Base-by-base conservation (phyloP, 1,140 invertebrate genomes). In the Lerema accius region DNA sequence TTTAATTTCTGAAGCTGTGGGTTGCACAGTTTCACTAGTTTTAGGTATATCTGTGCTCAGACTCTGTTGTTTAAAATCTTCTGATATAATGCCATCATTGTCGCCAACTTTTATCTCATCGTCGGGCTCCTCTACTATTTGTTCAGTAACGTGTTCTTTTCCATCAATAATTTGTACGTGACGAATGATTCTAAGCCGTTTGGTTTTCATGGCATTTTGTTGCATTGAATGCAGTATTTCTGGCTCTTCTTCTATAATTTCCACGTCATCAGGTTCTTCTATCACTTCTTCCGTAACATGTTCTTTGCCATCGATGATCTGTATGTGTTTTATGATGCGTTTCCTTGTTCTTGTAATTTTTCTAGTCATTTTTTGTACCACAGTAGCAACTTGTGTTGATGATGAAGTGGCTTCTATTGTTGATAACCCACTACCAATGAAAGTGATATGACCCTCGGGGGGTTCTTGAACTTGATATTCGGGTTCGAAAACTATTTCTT, bases 271-370 rank as follows among this genome's bases (percentile, higher is more conserved):
- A 32, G 94, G 93, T 84, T 96, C 94, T 84, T 96, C 93, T 64
- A 95, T 92, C 0, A 95, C 89, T 89, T 96, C 94, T 86, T 96
- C 95, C 0, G 92, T 94, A 0, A 94, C 92, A 58, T 94, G 92
- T 84, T 95, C 94, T 88, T 96, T 95, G 0, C 96, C 96, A 85
- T 97, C 94, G 43, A 97, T 93, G 4, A 96, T 94, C 0, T 94
- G 93, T 4, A 96, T 93, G 71, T 94, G 94, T 69, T 95, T 93
- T 17, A 96, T 95, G n/a, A 95, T 94, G 50, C 93, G 93, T 70
- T 92, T 92, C 56, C 91, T 94, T 80, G 92, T 95, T 71, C 93
- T 80, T 19, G 78, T 86, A 43, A 84, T 81, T 67, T 82, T 90
- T 75, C 93, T 93, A 0, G 94, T 95, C 2, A 96, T 94, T 86